phyloP scores from a whole-genome alignment of 2,888 invertebrate genomes.

The Xanthostigma xanthostigma region DNA sequence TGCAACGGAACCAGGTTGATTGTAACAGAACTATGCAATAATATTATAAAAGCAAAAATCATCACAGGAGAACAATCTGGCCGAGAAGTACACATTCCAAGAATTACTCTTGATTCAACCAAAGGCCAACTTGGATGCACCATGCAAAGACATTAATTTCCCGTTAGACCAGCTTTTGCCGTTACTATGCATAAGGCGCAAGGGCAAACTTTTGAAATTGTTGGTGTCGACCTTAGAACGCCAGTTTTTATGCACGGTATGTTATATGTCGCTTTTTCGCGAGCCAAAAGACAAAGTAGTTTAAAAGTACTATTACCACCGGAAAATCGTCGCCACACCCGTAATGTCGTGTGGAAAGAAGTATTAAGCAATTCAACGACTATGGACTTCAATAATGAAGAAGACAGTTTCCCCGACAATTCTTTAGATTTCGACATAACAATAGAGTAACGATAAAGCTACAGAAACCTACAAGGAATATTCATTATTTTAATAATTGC shows the following conservation, averaged over 20 bases:
- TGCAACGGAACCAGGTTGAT: conserved; percentile 13
- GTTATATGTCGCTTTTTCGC: conserved; percentile 1
- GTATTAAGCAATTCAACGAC: background rate
- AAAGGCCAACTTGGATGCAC: conserved; percentile 11
- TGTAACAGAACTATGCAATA: conserved; percentile 13
- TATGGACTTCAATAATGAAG: too few relatives aligned
- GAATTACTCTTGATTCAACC: background rate
- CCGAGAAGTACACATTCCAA: background rate
- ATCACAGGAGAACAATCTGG: background rate
- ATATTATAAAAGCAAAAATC: conserved; percentile 10
- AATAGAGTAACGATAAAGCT: too few relatives aligned
- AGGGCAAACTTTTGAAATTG: background rate
- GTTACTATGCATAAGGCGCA: background rate
- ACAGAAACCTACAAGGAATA: too few relatives aligned
- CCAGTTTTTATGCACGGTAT: conserved; percentile 11
- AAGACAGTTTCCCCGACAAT: too few relatives aligned
- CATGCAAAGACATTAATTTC: conserved; percentile 12
- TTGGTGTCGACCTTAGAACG: conserved; percentile 9
- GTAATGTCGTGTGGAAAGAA: background rate
- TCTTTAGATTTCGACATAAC: too few relatives aligned
- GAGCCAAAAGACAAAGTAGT: background rate
- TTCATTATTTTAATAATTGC: too few relatives aligned
- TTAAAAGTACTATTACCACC: background rate
- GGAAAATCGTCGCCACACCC: background rate
- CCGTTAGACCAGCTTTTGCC: background rate